phyloP scores from a whole-genome alignment of 92 coral and sea anemone genomes.

The Palythoa heliodiscus region DNA sequence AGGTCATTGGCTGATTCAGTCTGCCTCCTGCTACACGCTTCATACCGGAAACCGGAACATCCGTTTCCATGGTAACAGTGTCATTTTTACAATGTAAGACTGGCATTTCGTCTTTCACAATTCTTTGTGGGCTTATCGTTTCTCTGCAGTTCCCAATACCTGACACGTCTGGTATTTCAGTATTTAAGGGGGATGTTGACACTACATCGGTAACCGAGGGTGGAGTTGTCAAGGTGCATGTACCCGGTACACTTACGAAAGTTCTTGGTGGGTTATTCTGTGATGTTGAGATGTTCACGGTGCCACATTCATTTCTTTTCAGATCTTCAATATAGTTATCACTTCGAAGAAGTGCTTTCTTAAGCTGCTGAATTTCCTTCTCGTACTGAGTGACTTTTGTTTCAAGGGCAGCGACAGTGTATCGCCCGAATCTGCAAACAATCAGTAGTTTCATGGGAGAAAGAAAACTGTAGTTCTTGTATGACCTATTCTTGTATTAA shows the following conservation, averaged over 20 bases:
- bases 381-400: slow-evolving; percentile 94
- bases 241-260: not conserved
- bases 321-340: slow-evolving; percentile 91
- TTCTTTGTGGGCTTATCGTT: slow-evolving; percentile 1
- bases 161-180: not conserved
- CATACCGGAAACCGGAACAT: not conserved
- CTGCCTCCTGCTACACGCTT: slow-evolving; percentile 25
- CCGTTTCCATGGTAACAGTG: slow-evolving; percentile 12
- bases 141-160: not conserved
- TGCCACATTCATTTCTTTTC: slow-evolving; percentile 52
- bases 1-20: slow-evolving; percentile 26
- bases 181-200: not conserved
- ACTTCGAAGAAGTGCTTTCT: slow-evolving; percentile 82
- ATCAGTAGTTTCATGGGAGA: not conserved
- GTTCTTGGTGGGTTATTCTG: slow-evolving; percentile 7
- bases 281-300: slow-evolving; percentile 13
- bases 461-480: too few species aligned
- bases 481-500: too few species aligned
- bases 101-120: slow-evolving; percentile 15
- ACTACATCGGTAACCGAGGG: not conserved
- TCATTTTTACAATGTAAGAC: slow-evolving; percentile 30
- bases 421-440: slow-evolving; percentile 76
- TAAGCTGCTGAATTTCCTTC: slow-evolving; percentile 87
- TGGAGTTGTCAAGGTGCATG: not conserved
- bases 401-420: slow-evolving; percentile 90